Evolutionary conservation across 2,797 vertebrate genomes (phyloP).

Genomic region (Vultur gryphus): DNA sequence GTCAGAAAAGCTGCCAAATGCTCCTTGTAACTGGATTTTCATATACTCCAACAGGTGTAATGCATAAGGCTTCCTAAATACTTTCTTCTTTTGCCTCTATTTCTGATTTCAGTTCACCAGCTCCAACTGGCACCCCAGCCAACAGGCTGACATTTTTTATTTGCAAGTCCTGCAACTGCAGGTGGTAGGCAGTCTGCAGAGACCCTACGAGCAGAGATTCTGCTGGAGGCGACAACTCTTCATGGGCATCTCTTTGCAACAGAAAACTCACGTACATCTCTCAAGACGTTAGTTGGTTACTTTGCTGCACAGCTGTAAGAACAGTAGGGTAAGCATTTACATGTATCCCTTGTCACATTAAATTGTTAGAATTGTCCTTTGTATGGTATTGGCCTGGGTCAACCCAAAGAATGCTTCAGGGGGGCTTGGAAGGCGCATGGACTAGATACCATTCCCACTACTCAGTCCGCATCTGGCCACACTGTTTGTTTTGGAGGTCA

Average conservation of each 20-base stretch:
- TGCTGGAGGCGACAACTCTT: background rate
- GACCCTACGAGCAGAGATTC: background rate
- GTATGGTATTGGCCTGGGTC: background rate
- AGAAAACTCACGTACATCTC: accelerated
- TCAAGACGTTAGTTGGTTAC: background rate
- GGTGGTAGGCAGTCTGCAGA: background rate
- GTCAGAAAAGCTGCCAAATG: background rate
- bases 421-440: background rate
- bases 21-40: background rate
- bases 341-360: background rate
- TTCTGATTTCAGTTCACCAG: background rate
- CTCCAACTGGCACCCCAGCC: background rate
- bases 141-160: background rate
- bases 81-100: background rate
- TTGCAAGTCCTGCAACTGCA: background rate
- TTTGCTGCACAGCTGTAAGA: background rate
- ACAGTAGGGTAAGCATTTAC: background rate
- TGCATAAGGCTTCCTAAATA: background rate
- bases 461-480: background rate
- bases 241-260: accelerated
- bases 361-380: background rate
- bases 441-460: background rate
- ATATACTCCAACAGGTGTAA: background rate
- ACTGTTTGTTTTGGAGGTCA: background rate
- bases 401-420: background rate